A percentile compares a stretch with the other conserved stretches of the same genome.
These are phyloP conservation scores for Drosophila trichaetosa DNA, from an alignment of 2,888 invertebrate genomes.

Conservation along the genomic window DNA sequence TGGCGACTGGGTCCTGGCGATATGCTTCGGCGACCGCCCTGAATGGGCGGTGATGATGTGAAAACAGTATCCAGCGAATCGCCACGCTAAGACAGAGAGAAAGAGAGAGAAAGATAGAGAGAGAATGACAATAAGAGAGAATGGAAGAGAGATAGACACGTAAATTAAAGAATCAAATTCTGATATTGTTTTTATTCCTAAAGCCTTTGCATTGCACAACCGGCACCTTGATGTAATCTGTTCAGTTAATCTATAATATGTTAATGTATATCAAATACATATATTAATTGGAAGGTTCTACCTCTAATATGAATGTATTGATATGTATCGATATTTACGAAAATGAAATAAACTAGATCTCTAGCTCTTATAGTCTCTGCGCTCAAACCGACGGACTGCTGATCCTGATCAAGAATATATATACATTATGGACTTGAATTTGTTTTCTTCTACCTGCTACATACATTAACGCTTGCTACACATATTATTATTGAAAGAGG, in stretches of 20 bases:
- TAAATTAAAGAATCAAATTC: not conserved
- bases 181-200: not conserved
- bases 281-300: no score
- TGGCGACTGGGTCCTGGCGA: constrained; percentile 78
- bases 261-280: not conserved
- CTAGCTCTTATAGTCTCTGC: not conserved
- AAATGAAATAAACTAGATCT: not conserved
- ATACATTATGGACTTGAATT: no score
- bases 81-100: constrained; percentile 86
- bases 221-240: not conserved
- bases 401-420: no score
- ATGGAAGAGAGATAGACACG: not conserved
- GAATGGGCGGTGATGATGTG: constrained; percentile 87
- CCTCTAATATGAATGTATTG: no score
- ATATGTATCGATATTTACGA: not conserved
- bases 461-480: no score
- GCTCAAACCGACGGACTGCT: not conserved
- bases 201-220: not conserved
- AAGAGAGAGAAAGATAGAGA: no score
- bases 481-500: no score
- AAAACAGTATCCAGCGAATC: constrained; percentile 89
- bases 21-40: constrained; percentile 71
- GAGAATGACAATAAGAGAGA: not conserved
- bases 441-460: no score
- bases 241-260: not conserved